Evolutionary conservation across 2,113 vertebrate species (phyloP).

Genomic region (Bagarius yarrelli): DNA sequence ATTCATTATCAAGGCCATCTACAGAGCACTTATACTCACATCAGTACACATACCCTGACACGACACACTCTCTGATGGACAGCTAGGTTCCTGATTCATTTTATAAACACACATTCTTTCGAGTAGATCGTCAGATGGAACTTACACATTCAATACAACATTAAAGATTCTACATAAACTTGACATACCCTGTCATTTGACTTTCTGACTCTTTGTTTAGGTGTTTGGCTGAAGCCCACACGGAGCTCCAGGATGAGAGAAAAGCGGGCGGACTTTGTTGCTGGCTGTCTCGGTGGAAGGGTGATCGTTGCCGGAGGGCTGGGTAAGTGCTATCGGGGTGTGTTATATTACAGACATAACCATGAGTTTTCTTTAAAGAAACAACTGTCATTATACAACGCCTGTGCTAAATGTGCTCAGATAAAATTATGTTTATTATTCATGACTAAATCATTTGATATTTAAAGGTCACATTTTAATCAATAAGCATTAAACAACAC

Average conservation of each 20-base stretch:
- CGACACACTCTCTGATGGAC: neutral
- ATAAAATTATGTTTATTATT: conserved; percentile 42
- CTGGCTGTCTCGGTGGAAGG: conserved; percentile 84
- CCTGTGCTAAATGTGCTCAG: conserved; percentile 3
- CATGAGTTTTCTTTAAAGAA: conserved; percentile 7
- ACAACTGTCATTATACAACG: conserved; percentile 13
- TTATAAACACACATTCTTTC: neutral
- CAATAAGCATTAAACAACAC: neutral
- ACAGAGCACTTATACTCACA: conserved; percentile 18
- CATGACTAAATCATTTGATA: conserved; percentile 20
- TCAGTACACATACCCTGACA: conserved; percentile 8
- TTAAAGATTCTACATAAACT: neutral
- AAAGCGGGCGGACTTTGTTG: conserved; percentile 93
- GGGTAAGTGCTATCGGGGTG: conserved; percentile 70
- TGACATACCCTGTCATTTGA: neutral
- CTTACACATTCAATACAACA: neutral
- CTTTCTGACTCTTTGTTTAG: conserved; percentile 62
- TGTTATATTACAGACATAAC: conserved; percentile 24
- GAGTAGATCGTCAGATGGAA: neutral
- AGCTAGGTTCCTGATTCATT: neutral
- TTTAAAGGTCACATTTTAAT: conserved; percentile 33
- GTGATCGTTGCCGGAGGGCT: conserved; percentile 87
- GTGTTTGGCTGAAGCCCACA: conserved; percentile 85
- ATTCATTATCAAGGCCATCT: conserved; percentile 29
- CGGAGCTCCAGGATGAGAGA: conserved; percentile 88